phyloP scores from a whole-genome alignment of 2,888 invertebrate genomes.

The Operophtera brumata region DNA sequence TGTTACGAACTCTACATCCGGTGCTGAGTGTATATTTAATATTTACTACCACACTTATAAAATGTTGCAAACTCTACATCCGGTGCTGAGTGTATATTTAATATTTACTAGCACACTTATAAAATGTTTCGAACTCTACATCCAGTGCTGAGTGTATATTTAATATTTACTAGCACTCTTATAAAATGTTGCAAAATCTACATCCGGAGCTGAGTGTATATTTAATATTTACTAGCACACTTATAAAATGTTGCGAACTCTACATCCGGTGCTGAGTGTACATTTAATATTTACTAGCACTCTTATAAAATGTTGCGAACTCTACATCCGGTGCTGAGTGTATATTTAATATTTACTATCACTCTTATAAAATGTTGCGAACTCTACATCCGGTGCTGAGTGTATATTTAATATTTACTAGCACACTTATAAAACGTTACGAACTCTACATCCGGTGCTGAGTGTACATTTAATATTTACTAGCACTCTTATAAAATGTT shows the following conservation, averaged over 20 bases:
- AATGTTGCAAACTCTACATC: slow-evolving; percentile 8
- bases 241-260: slow-evolving; percentile 7
- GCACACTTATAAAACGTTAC: slow-evolving; percentile 7
- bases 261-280: background rate
- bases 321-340: background rate
- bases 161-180: slow-evolving; percentile 6
- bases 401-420: slow-evolving; percentile 1
- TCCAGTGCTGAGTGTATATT: too few species aligned
- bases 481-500: slow-evolving; percentile 7
- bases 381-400: background rate
- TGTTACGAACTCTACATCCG: slow-evolving; percentile 5
- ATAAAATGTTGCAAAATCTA: slow-evolving; percentile 8
- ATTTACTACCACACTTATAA: slow-evolving; percentile 8
- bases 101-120: slow-evolving; percentile 8
- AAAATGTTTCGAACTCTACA: slow-evolving; percentile 9
- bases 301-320: slow-evolving; percentile 5
- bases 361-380: slow-evolving; percentile 7
- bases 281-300: slow-evolving; percentile 8
- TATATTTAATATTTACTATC: slow-evolving; percentile 3
- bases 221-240: slow-evolving; percentile 5
- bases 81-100: too few species aligned
- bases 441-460: background rate
- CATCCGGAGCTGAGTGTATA: background rate
- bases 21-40: too few species aligned
- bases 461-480: slow-evolving; percentile 2